Conservation (phyloP, 2,113 vertebrate genomes). For the Cathartes aura region DNA sequence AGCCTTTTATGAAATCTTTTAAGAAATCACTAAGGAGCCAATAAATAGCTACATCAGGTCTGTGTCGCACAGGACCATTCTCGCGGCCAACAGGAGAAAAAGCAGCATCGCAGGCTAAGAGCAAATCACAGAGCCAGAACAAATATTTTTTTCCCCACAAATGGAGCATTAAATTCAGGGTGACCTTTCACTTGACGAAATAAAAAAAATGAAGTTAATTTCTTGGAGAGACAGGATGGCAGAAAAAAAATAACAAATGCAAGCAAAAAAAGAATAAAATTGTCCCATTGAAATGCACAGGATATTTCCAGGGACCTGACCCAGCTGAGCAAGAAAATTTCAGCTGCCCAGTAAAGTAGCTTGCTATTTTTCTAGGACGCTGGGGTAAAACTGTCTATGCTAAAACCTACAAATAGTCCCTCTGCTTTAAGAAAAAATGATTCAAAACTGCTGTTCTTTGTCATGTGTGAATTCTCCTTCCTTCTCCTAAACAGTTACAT, state of each 20-base stretch:
- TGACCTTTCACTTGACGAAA: not conserved
- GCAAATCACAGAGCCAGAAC: not conserved
- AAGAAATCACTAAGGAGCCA: not conserved
- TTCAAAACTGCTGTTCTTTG: not conserved
- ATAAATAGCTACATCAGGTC: not conserved
- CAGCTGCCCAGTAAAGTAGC: not conserved
- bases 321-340: not conserved
- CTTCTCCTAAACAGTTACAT: fast-evolving
- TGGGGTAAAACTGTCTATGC: not conserved
- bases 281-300: not conserved
- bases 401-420: not conserved
- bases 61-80: not conserved
- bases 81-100: not conserved
- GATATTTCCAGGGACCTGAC: not conserved
- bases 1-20: not conserved
- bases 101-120: not conserved
- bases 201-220: not conserved
- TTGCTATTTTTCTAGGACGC: not conserved
- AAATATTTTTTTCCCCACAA: not conserved
- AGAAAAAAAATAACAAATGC: not conserved
- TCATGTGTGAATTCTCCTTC: not conserved
- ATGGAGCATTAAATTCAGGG: not conserved
- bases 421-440: not conserved
- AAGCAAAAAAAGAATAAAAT: not conserved
- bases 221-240: not conserved